These are phyloP conservation scores for Selenia dentaria DNA, from an alignment of 2,888 invertebrate genomes.

Conservation along the genomic window DNA sequence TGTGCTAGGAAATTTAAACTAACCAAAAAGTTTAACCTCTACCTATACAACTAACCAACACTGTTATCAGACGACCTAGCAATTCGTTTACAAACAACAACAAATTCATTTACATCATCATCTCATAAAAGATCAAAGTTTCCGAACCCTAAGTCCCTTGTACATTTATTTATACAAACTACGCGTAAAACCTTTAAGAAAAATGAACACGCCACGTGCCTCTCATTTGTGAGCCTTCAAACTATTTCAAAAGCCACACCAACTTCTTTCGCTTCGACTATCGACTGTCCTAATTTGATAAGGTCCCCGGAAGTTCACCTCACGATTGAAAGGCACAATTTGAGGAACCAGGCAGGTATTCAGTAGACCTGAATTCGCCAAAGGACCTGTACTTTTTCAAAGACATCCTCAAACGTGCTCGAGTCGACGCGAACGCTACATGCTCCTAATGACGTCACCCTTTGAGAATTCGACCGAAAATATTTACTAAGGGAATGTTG, in stretches of 20 bases:
- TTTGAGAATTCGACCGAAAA: conserved; percentile 64
- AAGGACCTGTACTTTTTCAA: conserved; percentile 38
- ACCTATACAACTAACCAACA: too few species aligned
- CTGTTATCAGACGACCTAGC: too few species aligned
- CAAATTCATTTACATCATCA: too few species aligned
- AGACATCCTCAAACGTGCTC: conserved; percentile 35
- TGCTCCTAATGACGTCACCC: conserved; percentile 60
- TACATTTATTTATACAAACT: too few species aligned
- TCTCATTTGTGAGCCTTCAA: not conserved
- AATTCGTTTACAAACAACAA: too few species aligned
- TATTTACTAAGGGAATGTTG: conserved; percentile 43
- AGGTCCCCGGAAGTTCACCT: conserved; percentile 7
- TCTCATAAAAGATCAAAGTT: too few species aligned
- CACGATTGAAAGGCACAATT: conserved; percentile 15
- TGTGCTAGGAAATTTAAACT: too few species aligned
- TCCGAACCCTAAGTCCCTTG: too few species aligned
- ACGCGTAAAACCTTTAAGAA: not conserved
- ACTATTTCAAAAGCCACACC: conserved; percentile 1
- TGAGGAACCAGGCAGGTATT: conserved; percentile 8
- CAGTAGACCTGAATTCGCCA: conserved; percentile 15
- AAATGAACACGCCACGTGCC: not conserved
- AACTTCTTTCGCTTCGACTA: conserved; percentile 9
- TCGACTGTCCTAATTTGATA: conserved; percentile 16
- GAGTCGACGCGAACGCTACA: conserved; percentile 24
- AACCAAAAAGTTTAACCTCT: too few species aligned